phyloP scores from a whole-genome alignment of 2,797 vertebrate species.

The Sebastes paucispinis region DNA sequence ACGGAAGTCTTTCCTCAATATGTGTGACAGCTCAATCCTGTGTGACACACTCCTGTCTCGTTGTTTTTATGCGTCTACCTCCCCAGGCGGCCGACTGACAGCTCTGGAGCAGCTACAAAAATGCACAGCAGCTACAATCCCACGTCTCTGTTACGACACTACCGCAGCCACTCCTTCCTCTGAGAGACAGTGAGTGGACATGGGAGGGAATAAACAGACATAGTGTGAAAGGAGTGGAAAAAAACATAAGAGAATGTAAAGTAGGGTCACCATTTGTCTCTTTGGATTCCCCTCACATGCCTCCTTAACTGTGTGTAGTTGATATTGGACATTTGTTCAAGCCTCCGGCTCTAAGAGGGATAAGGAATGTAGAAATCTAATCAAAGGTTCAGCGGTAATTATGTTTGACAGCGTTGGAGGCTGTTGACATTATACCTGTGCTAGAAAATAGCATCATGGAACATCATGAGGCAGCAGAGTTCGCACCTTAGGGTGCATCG shows the following conservation, averaged over 20 bases:
- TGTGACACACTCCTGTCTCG: conserved; percentile 58
- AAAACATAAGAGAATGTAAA: conserved; percentile 6
- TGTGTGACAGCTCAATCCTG: conserved; percentile 73
- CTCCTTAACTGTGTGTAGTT: not conserved
- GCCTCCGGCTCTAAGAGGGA: not conserved
- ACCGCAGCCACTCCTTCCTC: conserved; percentile 38
- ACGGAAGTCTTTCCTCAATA: conserved; percentile 49
- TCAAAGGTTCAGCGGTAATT: conserved; percentile 8
- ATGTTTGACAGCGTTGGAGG: not conserved
- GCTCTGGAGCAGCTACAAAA: conserved; percentile 42
- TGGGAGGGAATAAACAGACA: not conserved
- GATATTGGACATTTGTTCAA: not conserved
- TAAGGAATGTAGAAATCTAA: not conserved
- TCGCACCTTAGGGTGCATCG: not conserved
- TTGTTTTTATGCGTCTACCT: conserved; percentile 53
- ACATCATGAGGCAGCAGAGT: not conserved
- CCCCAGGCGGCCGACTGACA: conserved; percentile 58
- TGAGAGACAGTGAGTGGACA: conserved; percentile 16
- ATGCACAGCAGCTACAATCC: conserved; percentile 16
- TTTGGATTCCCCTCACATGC: not conserved
- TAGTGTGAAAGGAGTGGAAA: not conserved
- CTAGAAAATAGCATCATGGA: not conserved
- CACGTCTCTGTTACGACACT: conserved; percentile 29
- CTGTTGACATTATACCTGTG: not conserved
- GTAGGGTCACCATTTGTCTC: conserved; percentile 7